Conservation (phyloP, 1,140 invertebrate species). For the Aphis gossypii region DNA sequence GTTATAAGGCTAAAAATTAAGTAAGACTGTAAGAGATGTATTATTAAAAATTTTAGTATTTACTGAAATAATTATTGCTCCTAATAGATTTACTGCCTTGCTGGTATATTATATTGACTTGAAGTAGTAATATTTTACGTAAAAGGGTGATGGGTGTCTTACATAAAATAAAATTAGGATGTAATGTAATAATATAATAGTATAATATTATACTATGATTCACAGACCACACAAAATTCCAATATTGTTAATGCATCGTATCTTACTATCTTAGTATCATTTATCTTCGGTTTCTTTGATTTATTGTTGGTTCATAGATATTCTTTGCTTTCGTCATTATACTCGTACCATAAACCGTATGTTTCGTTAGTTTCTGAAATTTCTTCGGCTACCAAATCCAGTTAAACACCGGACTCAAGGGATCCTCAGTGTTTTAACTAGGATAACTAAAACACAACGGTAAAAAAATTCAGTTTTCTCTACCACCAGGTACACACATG, state of each 20-base stretch:
- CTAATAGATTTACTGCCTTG: background rate
- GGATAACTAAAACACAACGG: no score
- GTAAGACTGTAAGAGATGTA: no score
- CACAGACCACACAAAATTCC: background rate
- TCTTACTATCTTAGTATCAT: background rate
- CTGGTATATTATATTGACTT: background rate
- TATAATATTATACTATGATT: background rate
- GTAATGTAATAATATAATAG: background rate
- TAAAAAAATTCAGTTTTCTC: no score
- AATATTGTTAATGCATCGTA: background rate
- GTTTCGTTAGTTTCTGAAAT: background rate
- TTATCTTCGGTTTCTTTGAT: background rate
- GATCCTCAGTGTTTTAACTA: background rate
- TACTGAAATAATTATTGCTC: no score
- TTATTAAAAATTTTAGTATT: background rate
- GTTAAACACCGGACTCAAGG: background rate
- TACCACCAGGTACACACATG: no score
- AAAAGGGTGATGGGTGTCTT: background rate
- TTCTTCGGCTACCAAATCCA: background rate
- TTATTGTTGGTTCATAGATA: background rate
- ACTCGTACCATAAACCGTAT: background rate
- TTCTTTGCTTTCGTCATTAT: background rate
- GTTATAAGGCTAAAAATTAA: background rate
- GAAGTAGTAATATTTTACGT: background rate
- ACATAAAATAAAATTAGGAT: background rate